Base-by-base conservation (phyloP, 2,888 invertebrate species). In the Tinea pellionella region DNA sequence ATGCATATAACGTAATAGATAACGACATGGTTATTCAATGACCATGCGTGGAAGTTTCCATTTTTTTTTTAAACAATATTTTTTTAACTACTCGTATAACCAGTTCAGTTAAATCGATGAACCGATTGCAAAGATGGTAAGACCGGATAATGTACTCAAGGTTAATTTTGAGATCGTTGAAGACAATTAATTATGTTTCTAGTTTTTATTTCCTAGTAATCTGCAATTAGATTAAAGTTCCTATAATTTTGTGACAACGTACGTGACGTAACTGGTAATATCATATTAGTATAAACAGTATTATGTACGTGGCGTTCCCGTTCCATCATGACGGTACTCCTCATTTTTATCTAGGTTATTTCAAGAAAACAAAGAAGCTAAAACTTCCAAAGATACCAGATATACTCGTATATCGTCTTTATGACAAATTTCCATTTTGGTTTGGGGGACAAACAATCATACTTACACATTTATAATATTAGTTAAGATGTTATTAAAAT, bases 121-220 rank as follows among this genome's bases (percentile, higher is more conserved):
- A 24, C 57, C 57, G 32, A 57, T 57, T 15, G 30, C 30, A 15
- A 32, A 32, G 30, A 57, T 57, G 57, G 57, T 11, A 32, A 57
- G 57, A 57, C 57, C 57, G 57, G 57, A 57, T 57, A 32, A 57
- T 15, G 13, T 15, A 16, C 24, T 57, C 57, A 57, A 57, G 57
- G 57, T 57, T 32, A 57, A 57, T 32, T 32, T 57, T 57, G 32
- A 57, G 30, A 32, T 57, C 32, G n/a, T 2, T 57, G 9, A 12
- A 15, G 24, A 18, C 47, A 18, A 19, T 29, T 19, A 6, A 47
- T 47, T 47, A 15, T 47, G 55, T 12, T 13, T 13, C 16, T 47
- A 47, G 16, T 15, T 19, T 55, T 24, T 55, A 55, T 55, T 55
- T 55, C 55, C 55, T 55, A 55, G 24, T 55, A 4, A 12, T n/a